A percentile compares a stretch with the other conserved stretches of the same genome.
phyloP scores from a whole-genome alignment of 1,140 invertebrate genomes.

The Cheumatopsyche charites region DNA sequence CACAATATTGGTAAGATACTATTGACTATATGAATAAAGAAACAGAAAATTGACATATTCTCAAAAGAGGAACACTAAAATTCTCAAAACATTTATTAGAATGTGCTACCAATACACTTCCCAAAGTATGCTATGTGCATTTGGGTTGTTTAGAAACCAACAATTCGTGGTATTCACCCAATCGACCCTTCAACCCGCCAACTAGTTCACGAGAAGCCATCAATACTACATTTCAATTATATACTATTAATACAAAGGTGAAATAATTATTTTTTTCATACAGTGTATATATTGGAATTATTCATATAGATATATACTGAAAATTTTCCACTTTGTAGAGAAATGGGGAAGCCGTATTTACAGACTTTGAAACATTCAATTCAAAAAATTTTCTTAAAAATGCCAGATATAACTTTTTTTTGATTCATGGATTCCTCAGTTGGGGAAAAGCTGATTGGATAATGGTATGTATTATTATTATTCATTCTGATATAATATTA shows the following conservation, averaged over 20 bases:
- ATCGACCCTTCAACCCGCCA: constrained; percentile 36
- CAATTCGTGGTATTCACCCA: constrained; percentile 37
- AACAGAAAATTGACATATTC: no score
- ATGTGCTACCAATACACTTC: not conserved
- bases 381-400: constrained; percentile 34
- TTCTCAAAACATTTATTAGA: no score
- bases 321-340: constrained; percentile 25
- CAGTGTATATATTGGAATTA: not conserved
- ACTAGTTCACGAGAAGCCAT: constrained; percentile 31
- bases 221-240: constrained; percentile 41
- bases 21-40: no score
- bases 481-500: not conserved
- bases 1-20: no score
- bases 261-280: not conserved
- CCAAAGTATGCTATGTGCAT: constrained; percentile 26
- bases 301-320: not conserved
- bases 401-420: constrained; percentile 31
- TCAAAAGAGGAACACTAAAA: no score
- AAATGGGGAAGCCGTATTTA: constrained; percentile 36
- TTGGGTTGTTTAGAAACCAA: constrained; percentile 42
- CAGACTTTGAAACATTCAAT: constrained; percentile 38
- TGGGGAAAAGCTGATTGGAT: constrained; percentile 44
- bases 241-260: constrained; percentile 31
- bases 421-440: constrained; percentile 41
- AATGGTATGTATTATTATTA: constrained; percentile 31